Conservation (phyloP, 1,140 invertebrate genomes). For the Harpegnathos saltator region DNA sequence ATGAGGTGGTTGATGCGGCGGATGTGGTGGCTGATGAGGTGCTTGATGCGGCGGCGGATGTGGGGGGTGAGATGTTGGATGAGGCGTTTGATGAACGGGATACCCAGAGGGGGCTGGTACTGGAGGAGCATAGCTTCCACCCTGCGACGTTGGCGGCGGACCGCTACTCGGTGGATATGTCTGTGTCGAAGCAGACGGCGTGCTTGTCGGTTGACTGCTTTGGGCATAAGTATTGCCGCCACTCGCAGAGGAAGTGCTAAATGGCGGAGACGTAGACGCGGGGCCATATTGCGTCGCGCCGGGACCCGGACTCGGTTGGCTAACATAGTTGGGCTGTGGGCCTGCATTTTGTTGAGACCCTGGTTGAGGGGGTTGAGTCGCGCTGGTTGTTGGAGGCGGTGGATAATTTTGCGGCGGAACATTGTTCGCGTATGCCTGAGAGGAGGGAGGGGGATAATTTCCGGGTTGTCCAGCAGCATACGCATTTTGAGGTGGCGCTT, state of each 20-base stretch:
- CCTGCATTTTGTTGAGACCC: constrained; percentile 80
- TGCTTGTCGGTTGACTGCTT: constrained; percentile 82
- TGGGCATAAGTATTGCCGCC: constrained; percentile 83
- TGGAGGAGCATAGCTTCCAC: constrained; percentile 77
- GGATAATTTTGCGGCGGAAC: constrained; percentile 83
- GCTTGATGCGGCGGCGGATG: constrained; percentile 76
- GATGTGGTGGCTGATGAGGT: constrained; percentile 74
- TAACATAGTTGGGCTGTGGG: constrained; percentile 82
- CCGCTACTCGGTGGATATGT: constrained; percentile 82
- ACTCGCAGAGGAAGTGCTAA: constrained; percentile 79
- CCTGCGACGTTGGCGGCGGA: constrained; percentile 81
- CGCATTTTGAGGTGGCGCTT: constrained; percentile 83
- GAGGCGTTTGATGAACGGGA: constrained; percentile 77
- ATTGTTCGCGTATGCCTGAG: constrained; percentile 83
- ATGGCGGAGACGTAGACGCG: constrained; percentile 82
- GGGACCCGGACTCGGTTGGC: constrained; percentile 83
- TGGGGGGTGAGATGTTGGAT: constrained; percentile 72
- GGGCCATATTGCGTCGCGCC: constrained; percentile 81
- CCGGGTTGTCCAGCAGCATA: constrained; percentile 81
- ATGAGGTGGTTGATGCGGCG: constrained; percentile 70
- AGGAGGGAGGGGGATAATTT: constrained; percentile 83
- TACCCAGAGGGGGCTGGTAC: constrained; percentile 80
- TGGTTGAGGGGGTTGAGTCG: constrained; percentile 79
- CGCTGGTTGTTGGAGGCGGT: constrained; percentile 79
- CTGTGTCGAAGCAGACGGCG: constrained; percentile 84